Evolutionary conservation across 2,113 vertebrate genomes (phyloP).

Genomic region (Perca flavescens): DNA sequence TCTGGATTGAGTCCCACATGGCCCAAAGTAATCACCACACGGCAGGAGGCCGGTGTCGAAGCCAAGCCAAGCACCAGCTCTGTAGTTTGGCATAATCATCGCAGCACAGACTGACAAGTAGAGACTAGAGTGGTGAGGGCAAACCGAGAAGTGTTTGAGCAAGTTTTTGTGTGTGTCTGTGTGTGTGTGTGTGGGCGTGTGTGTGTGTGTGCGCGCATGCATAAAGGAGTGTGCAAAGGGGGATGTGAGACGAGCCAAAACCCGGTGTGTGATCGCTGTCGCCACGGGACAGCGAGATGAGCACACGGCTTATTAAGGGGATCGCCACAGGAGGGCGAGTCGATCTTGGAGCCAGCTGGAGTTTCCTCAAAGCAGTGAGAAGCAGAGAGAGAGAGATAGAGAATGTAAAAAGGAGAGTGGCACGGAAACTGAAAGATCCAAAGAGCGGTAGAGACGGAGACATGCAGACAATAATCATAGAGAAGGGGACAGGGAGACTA

Average conservation of each 20-base stretch:
- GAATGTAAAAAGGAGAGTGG: neutral
- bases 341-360: constrained; percentile 63
- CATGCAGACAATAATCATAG: neutral
- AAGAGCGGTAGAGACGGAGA: neutral
- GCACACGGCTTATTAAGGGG: constrained; percentile 51
- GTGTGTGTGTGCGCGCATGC: neutral
- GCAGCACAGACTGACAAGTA: neutral
- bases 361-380: constrained; percentile 43
- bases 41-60: neutral
- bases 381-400: neutral
- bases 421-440: neutral
- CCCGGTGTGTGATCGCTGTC: constrained; percentile 60
- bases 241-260: constrained; percentile 41
- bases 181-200: neutral
- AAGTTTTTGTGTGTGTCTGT: neutral
- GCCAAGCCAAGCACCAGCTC: constrained; percentile 10
- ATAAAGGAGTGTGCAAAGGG: neutral
- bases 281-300: constrained; percentile 37
- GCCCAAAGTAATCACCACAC: constrained; percentile 9
- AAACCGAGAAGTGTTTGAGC: neutral
- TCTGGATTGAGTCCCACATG: constrained; percentile 12
- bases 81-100: constrained; percentile 21
- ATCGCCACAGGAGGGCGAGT: constrained; percentile 44
- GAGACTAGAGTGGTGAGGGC: neutral
- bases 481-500: neutral